Conservation (phyloP, 2,888 invertebrate genomes). For the Lepidocyrtoides sp. region DNA sequence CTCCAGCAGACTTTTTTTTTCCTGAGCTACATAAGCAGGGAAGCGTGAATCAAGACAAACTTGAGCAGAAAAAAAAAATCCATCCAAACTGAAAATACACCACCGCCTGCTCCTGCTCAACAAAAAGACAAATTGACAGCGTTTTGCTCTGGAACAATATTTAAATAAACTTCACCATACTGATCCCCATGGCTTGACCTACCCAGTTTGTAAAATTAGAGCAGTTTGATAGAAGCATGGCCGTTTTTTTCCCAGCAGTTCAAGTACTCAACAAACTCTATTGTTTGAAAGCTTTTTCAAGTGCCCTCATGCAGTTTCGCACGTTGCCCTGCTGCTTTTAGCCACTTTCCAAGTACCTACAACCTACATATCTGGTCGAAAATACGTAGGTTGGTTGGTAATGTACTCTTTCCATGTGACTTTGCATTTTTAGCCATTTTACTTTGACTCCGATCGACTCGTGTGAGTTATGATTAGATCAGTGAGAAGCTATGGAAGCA, state of each 20-base stretch:
- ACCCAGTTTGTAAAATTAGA: neutral
- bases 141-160: neutral
- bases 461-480: neutral
- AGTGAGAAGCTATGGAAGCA: neutral
- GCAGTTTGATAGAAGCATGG: too few relatives aligned
- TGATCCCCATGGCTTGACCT: slow-evolving; percentile 32
- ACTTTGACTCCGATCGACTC: neutral
- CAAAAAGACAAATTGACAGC: neutral
- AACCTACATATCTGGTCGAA: too few relatives aligned
- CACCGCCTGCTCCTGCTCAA: neutral
- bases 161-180: slow-evolving; percentile 7
- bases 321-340: neutral
- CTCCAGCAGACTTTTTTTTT: neutral
- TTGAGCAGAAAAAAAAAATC: slow-evolving; percentile 20
- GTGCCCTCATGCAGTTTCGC: neutral
- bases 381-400: too few relatives aligned
- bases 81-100: too few relatives aligned
- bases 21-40: slow-evolving; percentile 24
- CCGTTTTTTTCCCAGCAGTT: too few relatives aligned
- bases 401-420: neutral
- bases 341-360: too few relatives aligned
- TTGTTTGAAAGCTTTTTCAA: neutral
- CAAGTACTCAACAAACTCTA: too few relatives aligned
- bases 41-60: slow-evolving; percentile 25
- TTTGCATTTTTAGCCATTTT: neutral